phyloP scores from a whole-genome alignment of 2,797 vertebrate genomes.

The Darevskia mixta region DNA sequence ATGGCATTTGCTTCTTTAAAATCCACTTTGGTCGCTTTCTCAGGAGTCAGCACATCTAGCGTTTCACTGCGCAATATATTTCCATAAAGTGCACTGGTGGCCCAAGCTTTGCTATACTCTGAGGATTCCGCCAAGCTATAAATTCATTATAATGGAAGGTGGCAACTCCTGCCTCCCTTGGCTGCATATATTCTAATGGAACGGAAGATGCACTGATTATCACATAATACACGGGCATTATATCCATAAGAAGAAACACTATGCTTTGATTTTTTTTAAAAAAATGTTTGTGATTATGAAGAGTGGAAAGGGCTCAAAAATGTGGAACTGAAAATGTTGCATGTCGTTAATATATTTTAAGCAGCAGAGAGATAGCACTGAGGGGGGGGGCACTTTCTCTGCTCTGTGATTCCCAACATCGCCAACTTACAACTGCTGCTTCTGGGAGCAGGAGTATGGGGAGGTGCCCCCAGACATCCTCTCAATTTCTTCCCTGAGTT shows the following conservation, averaged over 20 bases:
- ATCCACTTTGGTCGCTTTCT: conserved; percentile 52
- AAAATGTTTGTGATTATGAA: conserved; percentile 62
- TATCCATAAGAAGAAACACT: conserved; percentile 66
- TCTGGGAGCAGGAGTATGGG: too few species aligned
- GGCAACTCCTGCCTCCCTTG: conserved; percentile 51
- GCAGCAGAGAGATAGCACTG: neutral
- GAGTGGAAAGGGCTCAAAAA: conserved; percentile 32
- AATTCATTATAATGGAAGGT: conserved; percentile 69
- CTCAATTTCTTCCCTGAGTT: too few species aligned
- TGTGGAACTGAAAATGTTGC: neutral
- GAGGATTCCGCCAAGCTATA: conserved; percentile 57
- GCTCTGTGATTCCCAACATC: too few species aligned
- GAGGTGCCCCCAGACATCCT: too few species aligned
- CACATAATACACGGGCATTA: conserved; percentile 70
- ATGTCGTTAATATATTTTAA: conserved; percentile 6
- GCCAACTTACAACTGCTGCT: too few species aligned
- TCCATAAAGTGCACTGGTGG: conserved; percentile 55
- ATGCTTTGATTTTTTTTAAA: conserved; percentile 60
- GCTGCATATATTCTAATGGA: conserved; percentile 58
- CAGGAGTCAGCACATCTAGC: conserved; percentile 68
- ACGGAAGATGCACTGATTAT: conserved; percentile 73
- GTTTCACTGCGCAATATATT: conserved; percentile 43
- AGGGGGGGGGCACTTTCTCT: neutral
- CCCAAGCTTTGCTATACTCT: conserved; percentile 60
- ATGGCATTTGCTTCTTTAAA: conserved; percentile 59